Base-by-base conservation (phyloP, 2,888 invertebrate genomes). In the Rotaria magnacalcarata region DNA sequence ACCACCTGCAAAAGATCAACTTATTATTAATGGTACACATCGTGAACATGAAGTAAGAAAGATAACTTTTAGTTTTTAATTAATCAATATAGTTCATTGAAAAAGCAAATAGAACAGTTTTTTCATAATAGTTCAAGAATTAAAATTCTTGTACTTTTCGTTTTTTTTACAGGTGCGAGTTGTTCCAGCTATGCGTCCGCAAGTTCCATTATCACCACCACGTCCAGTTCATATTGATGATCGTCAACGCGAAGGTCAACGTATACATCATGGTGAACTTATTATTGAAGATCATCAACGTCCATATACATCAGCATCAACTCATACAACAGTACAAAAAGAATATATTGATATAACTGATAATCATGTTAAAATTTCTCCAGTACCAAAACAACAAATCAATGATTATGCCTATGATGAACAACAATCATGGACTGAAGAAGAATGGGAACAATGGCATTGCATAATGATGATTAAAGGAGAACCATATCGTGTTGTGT, bases 381-480 rank as follows among this genome's bases (percentile, higher is more conserved):
- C 80, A 80, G 5, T 47, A 80, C 43, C 5, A 14, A 6, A 80
- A n/a, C 43, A 80, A 80, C 80, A 7, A 43, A 47, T 47, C 14
- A 80, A 3, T 47, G 47, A 47, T 41, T 43, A 19, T n/a, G 4
- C 21, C 21, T 24, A 4, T 47, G 80, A 80, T 47, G 80, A 80
- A 80, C 43, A 80, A 47, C 80, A 80, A 80, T 80, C 80, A n/a
- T 80, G 80, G 80, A 47, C 80, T 3, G 80, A 80, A 80, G 80
- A 80, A 80, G 80, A 80, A 80, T 80, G 80, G 80, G 80, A 80
- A 47, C 80, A 80, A 80, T 80, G 80, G 80, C 47, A 80, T 80
- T 80, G 80, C 47, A 43, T 47, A 47, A 47, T 80, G 47, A 80
- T 80, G 80, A 47, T 80, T 47, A 80, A 80, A 80, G 24, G 24